Evolutionary conservation across 1,140 invertebrate genomes (phyloP), one percentile per base, ranked within the genome.

Genomic region (Sitobion miscanthi): DNA sequence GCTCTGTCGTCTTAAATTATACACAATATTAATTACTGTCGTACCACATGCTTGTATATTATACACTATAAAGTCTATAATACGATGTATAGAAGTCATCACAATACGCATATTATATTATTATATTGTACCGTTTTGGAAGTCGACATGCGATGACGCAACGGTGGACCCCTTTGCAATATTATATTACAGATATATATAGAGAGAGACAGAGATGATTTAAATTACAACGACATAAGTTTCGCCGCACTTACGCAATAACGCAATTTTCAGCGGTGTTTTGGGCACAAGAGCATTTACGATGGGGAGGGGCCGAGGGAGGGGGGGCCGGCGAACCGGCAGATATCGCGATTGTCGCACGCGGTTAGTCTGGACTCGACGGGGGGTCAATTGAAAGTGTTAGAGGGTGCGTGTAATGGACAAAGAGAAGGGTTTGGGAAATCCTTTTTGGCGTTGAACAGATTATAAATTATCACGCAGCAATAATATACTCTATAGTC

Each of bases 191-290:
- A 87, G 7, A 87, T 21, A 87, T n/a, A 87, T 14, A 85, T 8
- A 47, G 42, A 85, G 38, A 85, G 45, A 87, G 87, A 54, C 30
- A 89, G n/a, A 30, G 17, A 89, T 38, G 35, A 89, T 20, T 52
- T 89, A 89, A 89, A 89, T 89, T 54, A 89, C 49, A 89, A 54
- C 25, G n/a, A 54, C 87, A 89, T 89, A 89, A 89, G 87, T 89
- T 89, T 89, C 21, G 87, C 20, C 17, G 90, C 35, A 42, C 90
- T 69, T n/a, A 42, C 20, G 54, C 30, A 89, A 89, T 89, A 89
- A 49, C 23, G 57, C 35, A 25, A 54, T 42, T 62, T 90, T 54
- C 38, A 90, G 3, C 89, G 35, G 14, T 77, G 62, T 77, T 69
- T 77, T 77, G 62, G 30, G 62, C 62, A 77, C 30, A 77, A 77